phyloP scores from a whole-genome alignment of 2,888 invertebrate species.

The Allolobophora icterica region DNA sequence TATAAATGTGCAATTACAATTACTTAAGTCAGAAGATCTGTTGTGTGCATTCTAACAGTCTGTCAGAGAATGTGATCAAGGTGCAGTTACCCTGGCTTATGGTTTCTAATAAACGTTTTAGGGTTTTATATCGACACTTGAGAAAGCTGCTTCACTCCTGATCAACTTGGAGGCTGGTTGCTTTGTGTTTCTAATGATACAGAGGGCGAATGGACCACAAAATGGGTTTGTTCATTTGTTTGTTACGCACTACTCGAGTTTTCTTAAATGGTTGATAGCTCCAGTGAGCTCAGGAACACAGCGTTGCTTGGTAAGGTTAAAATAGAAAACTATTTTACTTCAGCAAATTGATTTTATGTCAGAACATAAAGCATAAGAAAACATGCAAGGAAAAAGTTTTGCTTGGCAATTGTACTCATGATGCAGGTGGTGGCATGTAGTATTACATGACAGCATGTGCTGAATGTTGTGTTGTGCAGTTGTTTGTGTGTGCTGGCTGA shows the following conservation, averaged over 20 bases:
- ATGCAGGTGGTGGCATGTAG: background rate
- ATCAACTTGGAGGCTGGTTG: slow-evolving; percentile 59
- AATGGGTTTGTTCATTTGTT: slow-evolving; percentile 49
- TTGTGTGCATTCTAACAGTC: background rate
- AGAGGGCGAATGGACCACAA: slow-evolving; percentile 52
- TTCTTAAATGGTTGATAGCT: too few relatives aligned
- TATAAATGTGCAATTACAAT: too few relatives aligned
- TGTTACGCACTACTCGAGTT: background rate
- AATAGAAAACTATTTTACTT: background rate
- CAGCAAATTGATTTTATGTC: background rate
- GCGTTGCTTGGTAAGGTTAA: too few relatives aligned
- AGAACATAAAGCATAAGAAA: background rate
- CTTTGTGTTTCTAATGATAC: slow-evolving; percentile 59
- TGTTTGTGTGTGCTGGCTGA: background rate
- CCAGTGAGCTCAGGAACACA: too few relatives aligned
- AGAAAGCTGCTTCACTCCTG: slow-evolving; percentile 60
- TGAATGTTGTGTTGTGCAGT: background rate
- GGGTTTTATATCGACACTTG: slow-evolving; percentile 58
- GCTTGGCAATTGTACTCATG: background rate
- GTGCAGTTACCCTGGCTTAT: background rate
- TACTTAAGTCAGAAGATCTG: background rate
- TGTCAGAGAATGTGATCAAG: background rate
- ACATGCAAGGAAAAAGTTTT: too few relatives aligned
- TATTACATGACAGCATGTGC: background rate
- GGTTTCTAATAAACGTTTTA: background rate